Evolutionary conservation across 2,797 vertebrate genomes (phyloP).

Genomic region (Gephyroberyx darwinii): DNA sequence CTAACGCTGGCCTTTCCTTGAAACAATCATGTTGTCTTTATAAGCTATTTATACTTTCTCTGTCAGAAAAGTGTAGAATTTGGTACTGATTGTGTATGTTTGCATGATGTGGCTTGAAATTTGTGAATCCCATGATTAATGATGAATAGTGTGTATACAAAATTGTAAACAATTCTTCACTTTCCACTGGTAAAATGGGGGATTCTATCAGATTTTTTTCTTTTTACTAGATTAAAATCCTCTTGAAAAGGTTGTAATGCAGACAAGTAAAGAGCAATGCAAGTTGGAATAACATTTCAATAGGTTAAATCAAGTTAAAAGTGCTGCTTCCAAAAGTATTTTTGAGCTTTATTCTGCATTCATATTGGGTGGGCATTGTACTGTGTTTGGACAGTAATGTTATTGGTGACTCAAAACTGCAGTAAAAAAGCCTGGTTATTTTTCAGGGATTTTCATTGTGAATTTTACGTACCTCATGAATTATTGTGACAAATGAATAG

Average conservation of each 20-base stretch:
- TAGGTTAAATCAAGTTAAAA: constrained; percentile 26
- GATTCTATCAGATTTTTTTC: not conserved
- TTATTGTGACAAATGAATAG: constrained; percentile 29
- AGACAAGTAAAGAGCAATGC: constrained; percentile 14
- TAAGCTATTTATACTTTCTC: constrained; percentile 10
- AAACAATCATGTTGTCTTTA: constrained; percentile 25
- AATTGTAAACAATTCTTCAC: constrained; percentile 15
- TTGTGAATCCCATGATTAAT: constrained; percentile 21
- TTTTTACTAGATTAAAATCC: constrained; percentile 7
- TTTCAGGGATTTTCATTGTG: constrained; percentile 28
- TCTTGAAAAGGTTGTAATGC: not conserved
- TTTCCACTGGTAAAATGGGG: constrained; percentile 16
- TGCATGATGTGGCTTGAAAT: constrained; percentile 50
- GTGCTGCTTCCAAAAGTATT: constrained; percentile 46
- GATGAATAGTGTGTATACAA: constrained; percentile 21
- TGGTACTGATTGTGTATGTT: constrained; percentile 29
- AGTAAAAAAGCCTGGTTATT: constrained; percentile 26
- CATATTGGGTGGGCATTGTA: constrained; percentile 36
- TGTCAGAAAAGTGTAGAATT: constrained; percentile 1
- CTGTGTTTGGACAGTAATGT: constrained; percentile 53
- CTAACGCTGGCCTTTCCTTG: not conserved
- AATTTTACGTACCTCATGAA: constrained; percentile 32
- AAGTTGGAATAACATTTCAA: constrained; percentile 1
- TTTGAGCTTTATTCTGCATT: constrained; percentile 52
- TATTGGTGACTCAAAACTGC: constrained; percentile 43